A percentile compares a stretch with the other conserved stretches of the same genome.
Evolutionary conservation across 2,888 invertebrate genomes (phyloP).

Genomic region (Sylvicola fuscatus): DNA sequence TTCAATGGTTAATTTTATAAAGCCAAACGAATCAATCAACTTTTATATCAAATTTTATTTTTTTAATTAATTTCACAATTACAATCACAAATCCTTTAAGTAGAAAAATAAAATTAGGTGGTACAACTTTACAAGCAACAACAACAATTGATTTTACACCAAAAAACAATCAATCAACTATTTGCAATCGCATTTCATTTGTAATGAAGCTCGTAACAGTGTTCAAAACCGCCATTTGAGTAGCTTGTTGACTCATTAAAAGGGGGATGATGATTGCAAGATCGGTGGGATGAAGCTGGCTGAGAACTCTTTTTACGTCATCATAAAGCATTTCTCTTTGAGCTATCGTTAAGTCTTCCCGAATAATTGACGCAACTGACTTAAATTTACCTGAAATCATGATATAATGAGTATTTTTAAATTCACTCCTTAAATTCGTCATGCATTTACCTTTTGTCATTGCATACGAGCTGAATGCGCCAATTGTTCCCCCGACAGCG

Average conservation of each 20-base stretch:
- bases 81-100: too few relatives aligned
- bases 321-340: conserved; percentile 17
- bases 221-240: conserved; percentile 17
- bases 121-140: too few relatives aligned
- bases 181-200: conserved; percentile 1
- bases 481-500: conserved; percentile 20
- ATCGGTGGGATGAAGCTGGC: conserved; percentile 17
- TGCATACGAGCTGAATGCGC: conserved; percentile 18
- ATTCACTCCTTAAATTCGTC: neutral
- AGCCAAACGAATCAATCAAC: too few relatives aligned
- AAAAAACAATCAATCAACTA: neutral
- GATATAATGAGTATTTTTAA: neutral
- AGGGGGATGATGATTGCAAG: conserved; percentile 17
- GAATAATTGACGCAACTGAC: conserved; percentile 20
- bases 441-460: conserved; percentile 17
- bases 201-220: conserved; percentile 12
- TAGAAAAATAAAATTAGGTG: too few relatives aligned
- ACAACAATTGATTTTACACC: too few relatives aligned
- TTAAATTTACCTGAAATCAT: conserved; percentile 16
- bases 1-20: too few relatives aligned
- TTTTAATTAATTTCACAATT: too few relatives aligned
- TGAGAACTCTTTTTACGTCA: conserved; percentile 16
- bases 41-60: too few relatives aligned
- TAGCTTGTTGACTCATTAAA: conserved; percentile 14
- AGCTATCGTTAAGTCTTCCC: conserved; percentile 17